Evolutionary conservation across 2,113 vertebrate species (phyloP).

Genomic region (Trematomus loennbergii): DNA sequence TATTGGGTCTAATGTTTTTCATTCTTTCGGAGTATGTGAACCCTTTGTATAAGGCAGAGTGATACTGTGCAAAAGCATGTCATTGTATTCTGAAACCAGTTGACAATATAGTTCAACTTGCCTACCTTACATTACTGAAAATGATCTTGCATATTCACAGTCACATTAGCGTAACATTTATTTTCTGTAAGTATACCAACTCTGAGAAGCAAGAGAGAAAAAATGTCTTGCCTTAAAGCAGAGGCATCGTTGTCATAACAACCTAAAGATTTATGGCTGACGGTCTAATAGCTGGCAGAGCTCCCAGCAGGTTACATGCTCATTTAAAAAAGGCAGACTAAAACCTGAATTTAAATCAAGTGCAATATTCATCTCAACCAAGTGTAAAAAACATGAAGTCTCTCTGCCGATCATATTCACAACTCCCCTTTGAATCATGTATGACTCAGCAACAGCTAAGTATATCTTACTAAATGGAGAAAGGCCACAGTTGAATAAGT

Average conservation of each 20-base stretch:
- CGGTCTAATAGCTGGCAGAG: constrained; percentile 29
- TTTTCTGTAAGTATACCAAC: neutral
- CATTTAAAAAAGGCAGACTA: constrained; percentile 30
- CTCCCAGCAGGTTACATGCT: constrained; percentile 44
- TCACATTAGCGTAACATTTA: neutral
- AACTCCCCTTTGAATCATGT: constrained; percentile 53
- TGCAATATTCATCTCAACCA: constrained; percentile 46
- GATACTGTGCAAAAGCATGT: too few relatives aligned
- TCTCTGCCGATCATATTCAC: constrained; percentile 30
- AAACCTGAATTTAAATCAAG: constrained; percentile 59
- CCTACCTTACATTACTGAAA: too few relatives aligned
- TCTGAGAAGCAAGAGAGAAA: neutral
- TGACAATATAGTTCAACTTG: too few relatives aligned
- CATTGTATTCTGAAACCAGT: too few relatives aligned
- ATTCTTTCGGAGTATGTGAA: too few relatives aligned
- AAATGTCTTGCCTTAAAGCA: neutral
- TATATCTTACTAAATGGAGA: constrained; percentile 45
- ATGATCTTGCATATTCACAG: too few relatives aligned
- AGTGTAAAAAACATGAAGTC: constrained; percentile 55
- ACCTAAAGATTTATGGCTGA: constrained; percentile 29
- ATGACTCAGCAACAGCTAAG: constrained; percentile 37
- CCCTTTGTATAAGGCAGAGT: too few relatives aligned
- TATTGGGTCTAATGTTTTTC: too few relatives aligned
- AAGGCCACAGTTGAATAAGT: constrained; percentile 43
- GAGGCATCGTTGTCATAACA: constrained; percentile 44